These are phyloP conservation scores for Akabosia matsudoensis DNA, from an alignment of 1,140 invertebrate genomes.

Conservation along the genomic window DNA sequence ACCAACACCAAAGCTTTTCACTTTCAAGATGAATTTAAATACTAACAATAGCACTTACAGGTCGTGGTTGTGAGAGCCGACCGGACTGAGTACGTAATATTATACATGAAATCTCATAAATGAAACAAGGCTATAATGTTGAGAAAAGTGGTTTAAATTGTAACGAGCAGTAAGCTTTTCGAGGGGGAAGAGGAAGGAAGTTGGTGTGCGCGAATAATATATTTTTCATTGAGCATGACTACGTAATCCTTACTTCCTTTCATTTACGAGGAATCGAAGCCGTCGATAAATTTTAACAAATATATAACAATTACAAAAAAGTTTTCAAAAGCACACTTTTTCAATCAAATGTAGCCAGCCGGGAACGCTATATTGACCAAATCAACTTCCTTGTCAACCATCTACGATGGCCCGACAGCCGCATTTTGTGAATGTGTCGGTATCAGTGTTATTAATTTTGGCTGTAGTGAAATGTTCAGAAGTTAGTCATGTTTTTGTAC, in stretches of 20 bases:
- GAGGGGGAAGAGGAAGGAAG: neutral
- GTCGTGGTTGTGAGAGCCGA: too few species aligned
- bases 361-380: too few species aligned
- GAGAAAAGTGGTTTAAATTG: neutral
- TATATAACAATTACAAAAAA: too few species aligned
- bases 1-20: neutral
- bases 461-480: neutral
- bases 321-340: too few species aligned
- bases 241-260: neutral
- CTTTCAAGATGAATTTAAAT: neutral
- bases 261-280: too few species aligned
- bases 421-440: neutral
- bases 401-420: neutral
- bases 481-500: neutral
- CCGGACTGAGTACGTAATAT: neutral
- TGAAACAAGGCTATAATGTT: neutral
- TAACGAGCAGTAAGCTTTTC: neutral
- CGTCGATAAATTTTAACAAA: too few species aligned
- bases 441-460: neutral
- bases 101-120: neutral
- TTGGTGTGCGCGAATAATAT: too few species aligned
- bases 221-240: neutral
- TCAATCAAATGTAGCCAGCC: too few species aligned
- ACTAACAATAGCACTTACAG: neutral
- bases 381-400: neutral